phyloP scores from a whole-genome alignment of 2,888 invertebrate species.

The Cosmia pyralina region DNA sequence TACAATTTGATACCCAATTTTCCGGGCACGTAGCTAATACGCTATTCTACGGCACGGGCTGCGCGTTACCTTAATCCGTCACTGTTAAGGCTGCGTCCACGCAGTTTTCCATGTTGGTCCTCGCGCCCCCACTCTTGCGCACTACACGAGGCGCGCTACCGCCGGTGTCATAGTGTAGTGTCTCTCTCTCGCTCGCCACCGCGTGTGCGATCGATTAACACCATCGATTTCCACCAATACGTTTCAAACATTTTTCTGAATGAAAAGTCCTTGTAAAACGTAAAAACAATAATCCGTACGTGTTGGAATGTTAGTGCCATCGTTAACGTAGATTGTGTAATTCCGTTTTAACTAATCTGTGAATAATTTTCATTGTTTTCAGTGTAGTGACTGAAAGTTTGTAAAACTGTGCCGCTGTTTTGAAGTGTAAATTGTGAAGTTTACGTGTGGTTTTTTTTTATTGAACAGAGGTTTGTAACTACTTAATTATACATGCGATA shows the following conservation, averaged over 20 bases:
- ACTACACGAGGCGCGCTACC: conserved; percentile 68
- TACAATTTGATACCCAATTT: conserved; percentile 21
- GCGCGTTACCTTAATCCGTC: conserved; percentile 53
- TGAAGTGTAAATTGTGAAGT: conserved; percentile 59
- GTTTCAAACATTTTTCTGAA: conserved; percentile 85
- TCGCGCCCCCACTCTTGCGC: conserved; percentile 82
- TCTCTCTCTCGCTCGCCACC: conserved; percentile 80
- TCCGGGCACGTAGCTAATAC: conserved; percentile 7
- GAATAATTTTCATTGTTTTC: conserved; percentile 63
- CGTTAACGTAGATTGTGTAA: conserved; percentile 57
- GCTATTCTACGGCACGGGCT: conserved; percentile 9
- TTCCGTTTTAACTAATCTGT: conserved; percentile 49
- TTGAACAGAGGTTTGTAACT: conserved; percentile 60
- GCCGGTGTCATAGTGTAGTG: conserved; percentile 75
- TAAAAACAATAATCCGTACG: conserved; percentile 52
- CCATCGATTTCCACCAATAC: conserved; percentile 77
- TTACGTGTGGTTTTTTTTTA: conserved; percentile 48
- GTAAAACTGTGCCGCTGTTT: conserved; percentile 55
- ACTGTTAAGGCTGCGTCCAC: conserved; percentile 76
- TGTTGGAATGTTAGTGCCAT: conserved; percentile 63
- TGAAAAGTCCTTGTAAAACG: conserved; percentile 83
- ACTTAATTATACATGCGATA: conserved; percentile 54
- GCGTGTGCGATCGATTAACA: conserved; percentile 80
- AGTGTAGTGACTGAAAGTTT: conserved; percentile 67
- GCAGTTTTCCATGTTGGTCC: conserved; percentile 83